Evolutionary conservation across 2,797 vertebrate genomes (phyloP), one percentile per base, ranked within the genome.

Genomic region (Psittacula echo): DNA sequence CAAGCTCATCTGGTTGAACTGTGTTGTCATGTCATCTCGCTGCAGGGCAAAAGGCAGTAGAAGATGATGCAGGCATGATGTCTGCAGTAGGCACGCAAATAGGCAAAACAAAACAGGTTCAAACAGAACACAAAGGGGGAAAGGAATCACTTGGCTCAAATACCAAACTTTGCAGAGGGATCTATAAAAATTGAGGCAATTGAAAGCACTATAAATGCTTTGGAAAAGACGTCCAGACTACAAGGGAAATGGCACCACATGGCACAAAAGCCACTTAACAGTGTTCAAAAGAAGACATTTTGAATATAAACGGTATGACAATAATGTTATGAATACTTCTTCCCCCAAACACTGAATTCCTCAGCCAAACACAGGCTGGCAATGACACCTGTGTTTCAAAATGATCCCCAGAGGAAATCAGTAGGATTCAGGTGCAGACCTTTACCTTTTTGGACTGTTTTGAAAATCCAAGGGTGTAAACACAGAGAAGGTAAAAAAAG

Each of bases 21-120:
- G 99, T 0, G 98, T 98, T 12, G 98, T 98, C 95, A 99, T 97
- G 23, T 99, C 99, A 27, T 99, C 99, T 72, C 98, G 98, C 99
- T 99, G 98, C 27, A 5, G 95, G 95, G 54, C 84, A 86, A 66
- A 95, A 94, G 71, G 65, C 81, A 87, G 84, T 13, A 85, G 83
- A 73, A 65, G 93, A 81, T 45, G 21, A 92, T 87, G 61, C 15
- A n/a, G 83, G 51, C 27, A 24, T 3, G 37, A 34, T 6, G 65
- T 34, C 88, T 42, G 73, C 60, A 34, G 87, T 3, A 67, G 47
- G 70, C 66, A 64, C 0, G 1, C 8, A 41, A 64, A 58, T 73
- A 18, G 67, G 67, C 74, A 79, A 94, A 88, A 71, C 65, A 67
- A 86, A 94, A 85, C 0, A 20, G 50, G 53, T 45, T 85, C 65